These are phyloP conservation scores for Aradus depressus DNA, from an alignment of 2,888 invertebrate species.

Conservation along the genomic window DNA sequence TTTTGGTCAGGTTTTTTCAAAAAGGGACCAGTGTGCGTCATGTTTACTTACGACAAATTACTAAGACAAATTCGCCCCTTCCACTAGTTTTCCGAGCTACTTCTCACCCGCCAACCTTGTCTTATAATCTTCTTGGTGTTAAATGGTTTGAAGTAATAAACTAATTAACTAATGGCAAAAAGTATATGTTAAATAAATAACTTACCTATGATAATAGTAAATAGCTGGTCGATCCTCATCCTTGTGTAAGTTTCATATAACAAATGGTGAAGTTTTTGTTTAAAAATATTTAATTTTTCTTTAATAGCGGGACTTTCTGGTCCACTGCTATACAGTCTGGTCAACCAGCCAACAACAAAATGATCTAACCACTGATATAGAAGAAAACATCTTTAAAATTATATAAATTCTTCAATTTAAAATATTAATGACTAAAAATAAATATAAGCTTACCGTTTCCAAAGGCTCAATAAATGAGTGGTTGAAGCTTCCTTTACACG, in stretches of 20 bases:
- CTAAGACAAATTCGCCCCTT: too few species aligned
- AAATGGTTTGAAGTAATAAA: not conserved
- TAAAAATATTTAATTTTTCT: constrained; percentile 41
- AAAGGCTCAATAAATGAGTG: constrained; percentile 63
- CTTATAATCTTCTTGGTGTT: not conserved
- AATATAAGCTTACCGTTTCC: constrained; percentile 48
- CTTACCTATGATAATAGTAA: constrained; percentile 82
- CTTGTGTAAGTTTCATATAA: constrained; percentile 82
- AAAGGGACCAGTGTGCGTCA: too few species aligned
- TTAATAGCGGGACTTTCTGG: constrained; percentile 38
- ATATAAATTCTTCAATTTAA: not conserved
- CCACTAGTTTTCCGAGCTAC: too few species aligned
- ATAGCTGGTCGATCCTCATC: constrained; percentile 80
- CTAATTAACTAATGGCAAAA: not conserved
- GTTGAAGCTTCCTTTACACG: constrained; percentile 80
- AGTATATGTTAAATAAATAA: too few species aligned
- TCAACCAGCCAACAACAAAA: constrained; percentile 77
- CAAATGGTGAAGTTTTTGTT: constrained; percentile 48
- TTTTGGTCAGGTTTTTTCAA: too few species aligned
- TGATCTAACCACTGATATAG: constrained; percentile 66
- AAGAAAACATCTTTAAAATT: not conserved
- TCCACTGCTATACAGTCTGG: constrained; percentile 63
- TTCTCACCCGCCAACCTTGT: too few species aligned
- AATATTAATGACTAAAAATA: not conserved
- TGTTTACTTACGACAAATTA: too few species aligned